Evolutionary conservation across 2,797 vertebrate species (phyloP).

Genomic region (Odontamblyopus lacepedii): DNA sequence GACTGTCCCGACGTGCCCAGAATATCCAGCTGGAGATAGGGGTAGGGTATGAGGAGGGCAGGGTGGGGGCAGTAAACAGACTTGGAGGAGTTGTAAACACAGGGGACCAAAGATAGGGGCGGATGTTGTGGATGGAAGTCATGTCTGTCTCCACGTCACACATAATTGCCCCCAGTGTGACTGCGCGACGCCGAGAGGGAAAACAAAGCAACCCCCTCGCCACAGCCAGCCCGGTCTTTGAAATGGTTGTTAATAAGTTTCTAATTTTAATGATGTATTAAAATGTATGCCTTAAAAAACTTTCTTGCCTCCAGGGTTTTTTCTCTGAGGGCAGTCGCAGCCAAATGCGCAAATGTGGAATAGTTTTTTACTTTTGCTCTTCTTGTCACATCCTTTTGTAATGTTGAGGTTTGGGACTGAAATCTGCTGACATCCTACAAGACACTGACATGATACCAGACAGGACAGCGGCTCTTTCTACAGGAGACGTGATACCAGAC

Average conservation of each 20-base stretch:
- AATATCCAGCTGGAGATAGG: conserved; percentile 69
- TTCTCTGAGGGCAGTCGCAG: not conserved
- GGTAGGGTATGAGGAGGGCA: conserved; percentile 39
- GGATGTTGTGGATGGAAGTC: conserved; percentile 49
- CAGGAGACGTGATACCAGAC: too few species aligned
- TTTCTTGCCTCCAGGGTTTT: not conserved
- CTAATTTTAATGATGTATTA: conserved; percentile 7
- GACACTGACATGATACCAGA: too few species aligned
- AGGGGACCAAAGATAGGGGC: conserved; percentile 53
- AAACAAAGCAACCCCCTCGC: conserved; percentile 50
- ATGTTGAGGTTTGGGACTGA: too few species aligned
- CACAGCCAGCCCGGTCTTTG: conserved; percentile 32
- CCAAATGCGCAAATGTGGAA: not conserved
- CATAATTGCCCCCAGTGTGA: conserved; percentile 74
- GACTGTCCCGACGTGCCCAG: conserved; percentile 72
- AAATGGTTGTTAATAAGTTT: not conserved
- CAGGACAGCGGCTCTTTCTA: too few species aligned
- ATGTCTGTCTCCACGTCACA: conserved; percentile 69
- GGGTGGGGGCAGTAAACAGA: conserved; percentile 68
- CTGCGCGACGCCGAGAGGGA: conserved; percentile 56
- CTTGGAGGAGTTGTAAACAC: conserved; percentile 48
- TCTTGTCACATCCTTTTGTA: too few species aligned
- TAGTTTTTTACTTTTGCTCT: not conserved
- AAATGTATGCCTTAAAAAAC: not conserved
- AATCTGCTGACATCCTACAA: too few species aligned